phyloP scores from a whole-genome alignment of 2,797 vertebrate species.

The Paramormyrops hopkinsi region DNA sequence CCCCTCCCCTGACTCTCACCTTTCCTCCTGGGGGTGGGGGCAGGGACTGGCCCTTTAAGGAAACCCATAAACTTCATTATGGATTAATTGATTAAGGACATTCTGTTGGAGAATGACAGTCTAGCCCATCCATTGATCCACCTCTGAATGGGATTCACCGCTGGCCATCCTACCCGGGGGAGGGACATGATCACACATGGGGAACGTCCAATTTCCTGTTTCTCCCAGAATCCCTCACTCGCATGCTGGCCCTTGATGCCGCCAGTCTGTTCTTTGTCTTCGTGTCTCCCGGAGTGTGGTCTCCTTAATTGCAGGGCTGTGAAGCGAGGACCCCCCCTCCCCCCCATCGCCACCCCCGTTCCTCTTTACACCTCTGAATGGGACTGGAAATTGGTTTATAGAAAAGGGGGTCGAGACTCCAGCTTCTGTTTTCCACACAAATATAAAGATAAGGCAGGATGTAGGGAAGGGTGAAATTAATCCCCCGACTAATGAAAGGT shows the following conservation, averaged over 20 bases:
- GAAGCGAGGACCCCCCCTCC: slow-evolving; percentile 48
- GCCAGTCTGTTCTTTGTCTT: slow-evolving; percentile 39
- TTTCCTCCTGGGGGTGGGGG: neutral
- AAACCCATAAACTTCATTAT: slow-evolving; percentile 56
- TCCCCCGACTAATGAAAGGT: slow-evolving; percentile 42
- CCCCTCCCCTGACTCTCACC: slow-evolving; percentile 29
- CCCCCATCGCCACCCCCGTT: slow-evolving; percentile 26
- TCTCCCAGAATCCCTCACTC: slow-evolving; percentile 10
- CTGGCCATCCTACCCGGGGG: slow-evolving; percentile 47
- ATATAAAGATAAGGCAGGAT: slow-evolving; percentile 40
- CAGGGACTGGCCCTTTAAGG: slow-evolving; percentile 51
- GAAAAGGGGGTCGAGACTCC: slow-evolving; percentile 41
- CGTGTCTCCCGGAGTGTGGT: slow-evolving; percentile 45
- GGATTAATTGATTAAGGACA: slow-evolving; percentile 69
- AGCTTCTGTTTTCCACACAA: slow-evolving; percentile 51
- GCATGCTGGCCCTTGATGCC: slow-evolving; percentile 40
- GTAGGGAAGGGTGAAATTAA: slow-evolving; percentile 50
- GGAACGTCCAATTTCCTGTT: slow-evolving; percentile 54
- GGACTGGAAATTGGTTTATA: slow-evolving; percentile 46
- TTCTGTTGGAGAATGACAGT: slow-evolving; percentile 58
- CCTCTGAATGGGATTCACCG: slow-evolving; percentile 62
- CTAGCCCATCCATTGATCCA: slow-evolving; percentile 69
- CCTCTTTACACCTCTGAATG: slow-evolving; percentile 36
- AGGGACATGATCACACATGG: slow-evolving; percentile 30
- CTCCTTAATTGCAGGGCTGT: slow-evolving; percentile 58